Conservation (phyloP, 23 tunicate genomes). For the Ascidia mentula region DNA sequence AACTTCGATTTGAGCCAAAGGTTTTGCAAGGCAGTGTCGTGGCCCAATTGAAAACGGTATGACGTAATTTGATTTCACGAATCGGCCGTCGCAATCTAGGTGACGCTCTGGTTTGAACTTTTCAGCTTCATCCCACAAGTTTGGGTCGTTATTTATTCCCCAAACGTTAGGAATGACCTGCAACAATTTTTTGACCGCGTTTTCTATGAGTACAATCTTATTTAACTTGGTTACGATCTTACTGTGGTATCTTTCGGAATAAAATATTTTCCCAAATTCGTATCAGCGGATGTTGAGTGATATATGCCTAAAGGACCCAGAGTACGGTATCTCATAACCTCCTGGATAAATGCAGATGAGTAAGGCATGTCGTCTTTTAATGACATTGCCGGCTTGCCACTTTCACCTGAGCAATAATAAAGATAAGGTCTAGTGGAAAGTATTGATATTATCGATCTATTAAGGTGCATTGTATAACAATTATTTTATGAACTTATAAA, state of each 20-base stretch:
- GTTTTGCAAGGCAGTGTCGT: background rate
- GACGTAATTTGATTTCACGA: background rate
- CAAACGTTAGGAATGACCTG: no score
- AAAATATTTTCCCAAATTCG: background rate
- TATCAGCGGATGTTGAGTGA: slow-evolving; percentile 4
- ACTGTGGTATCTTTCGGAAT: slow-evolving; percentile 10
- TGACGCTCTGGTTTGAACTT: background rate
- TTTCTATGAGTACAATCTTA: no score
- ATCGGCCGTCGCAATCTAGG: background rate
- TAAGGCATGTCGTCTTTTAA: slow-evolving; percentile 31
- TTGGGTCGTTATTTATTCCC: no score
- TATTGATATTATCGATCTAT: no score
- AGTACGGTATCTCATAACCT: slow-evolving; percentile 20
- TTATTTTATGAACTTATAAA: no score
- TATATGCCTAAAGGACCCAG: slow-evolving; percentile 8
- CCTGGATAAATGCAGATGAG: slow-evolving; percentile 22
- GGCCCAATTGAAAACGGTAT: background rate
- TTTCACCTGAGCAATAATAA: no score
- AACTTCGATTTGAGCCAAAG: background rate
- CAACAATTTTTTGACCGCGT: no score
- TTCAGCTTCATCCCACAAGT: background rate
- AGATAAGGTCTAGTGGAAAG: no score
- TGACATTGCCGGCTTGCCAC: slow-evolving; percentile 22
- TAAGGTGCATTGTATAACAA: no score
- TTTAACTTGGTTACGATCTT: no score